Evolutionary conservation across 2,888 invertebrate genomes (phyloP), one percentile per base, ranked within the genome.

Genomic region (Anoncus sp.): DNA sequence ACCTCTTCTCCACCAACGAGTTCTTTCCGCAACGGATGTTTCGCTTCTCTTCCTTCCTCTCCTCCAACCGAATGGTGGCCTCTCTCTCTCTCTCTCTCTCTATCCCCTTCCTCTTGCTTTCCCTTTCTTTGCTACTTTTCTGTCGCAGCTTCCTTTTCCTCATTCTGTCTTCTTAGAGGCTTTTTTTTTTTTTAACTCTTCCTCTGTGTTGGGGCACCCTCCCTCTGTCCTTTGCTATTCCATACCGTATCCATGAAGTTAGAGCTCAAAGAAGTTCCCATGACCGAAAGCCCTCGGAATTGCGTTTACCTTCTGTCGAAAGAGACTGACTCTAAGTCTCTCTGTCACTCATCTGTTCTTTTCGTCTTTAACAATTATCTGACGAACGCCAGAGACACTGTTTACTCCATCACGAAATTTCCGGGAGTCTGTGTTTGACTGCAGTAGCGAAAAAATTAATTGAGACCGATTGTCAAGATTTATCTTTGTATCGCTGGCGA

Each of bases 251-350:
- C 47, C 57, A n/a, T 57, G 18, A 49, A 31, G 59, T 16, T 60
- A 24, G 12, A 77, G 45, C 70, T 62, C 70, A 73, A 77, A 77
- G 69, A 45, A 73, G 40, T 24, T n/a, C n/a, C n/a, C n/a, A n/a
- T n/a, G n/a, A n/a, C n/a, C n/a, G n/a, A n/a, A n/a, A n/a, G n/a
- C n/a, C n/a, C n/a, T n/a, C n/a, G n/a, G n/a, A 71, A 77, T 72
- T 62, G 62, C 66, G 47, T 72, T 72, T 66, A 43, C 55, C 49
- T 51, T 16, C 38, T 24, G 27, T 18, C 40, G 12, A 31, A 57
- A 45, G 24, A 55, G 40, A 35, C 12, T 47, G n/a, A n/a, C n/a
- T n/a, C n/a, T n/a, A n/a, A n/a, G n/a, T n/a, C n/a, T 63, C 49
- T 53, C 18, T 31, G 20, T 27, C 22, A n/a, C 31, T 14, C 27